Evolutionary conservation across 2,888 invertebrate genomes (phyloP).

Genomic region (Raillietiella orientalis): DNA sequence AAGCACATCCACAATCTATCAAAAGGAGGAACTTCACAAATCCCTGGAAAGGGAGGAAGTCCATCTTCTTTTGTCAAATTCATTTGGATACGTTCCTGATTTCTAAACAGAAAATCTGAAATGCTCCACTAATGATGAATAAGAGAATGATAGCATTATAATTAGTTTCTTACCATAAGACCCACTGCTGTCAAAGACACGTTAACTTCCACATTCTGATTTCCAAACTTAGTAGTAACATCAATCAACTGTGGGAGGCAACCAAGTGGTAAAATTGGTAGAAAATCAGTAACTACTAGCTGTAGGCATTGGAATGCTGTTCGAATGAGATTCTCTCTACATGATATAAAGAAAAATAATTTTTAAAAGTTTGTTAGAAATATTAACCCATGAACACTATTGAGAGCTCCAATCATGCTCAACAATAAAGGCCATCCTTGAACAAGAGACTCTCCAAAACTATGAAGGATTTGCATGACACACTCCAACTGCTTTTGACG

Average conservation of each 20-base stretch:
- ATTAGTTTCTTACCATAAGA: conserved; percentile 31
- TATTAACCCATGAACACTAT: conserved; percentile 50
- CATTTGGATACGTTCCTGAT: conserved; percentile 45
- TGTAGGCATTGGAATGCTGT: conserved; percentile 88
- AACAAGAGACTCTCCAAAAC: conserved; percentile 60
- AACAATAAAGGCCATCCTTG: conserved; percentile 86
- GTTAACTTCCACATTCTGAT: conserved; percentile 82
- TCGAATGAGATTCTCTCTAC: conserved; percentile 55
- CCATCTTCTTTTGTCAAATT: conserved; percentile 32
- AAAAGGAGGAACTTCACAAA: conserved; percentile 50
- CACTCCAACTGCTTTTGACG: conserved; percentile 79
- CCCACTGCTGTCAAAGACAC: conserved; percentile 90
- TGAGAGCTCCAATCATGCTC: conserved; percentile 78
- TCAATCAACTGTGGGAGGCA: conserved; percentile 68
- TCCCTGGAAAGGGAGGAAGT: conserved; percentile 50
- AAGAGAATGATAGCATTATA: conserved; percentile 3
- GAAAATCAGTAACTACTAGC: conserved; percentile 70
- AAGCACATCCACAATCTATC: conserved; percentile 90
- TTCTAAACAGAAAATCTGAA: conserved; percentile 86
- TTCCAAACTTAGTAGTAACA: conserved; percentile 79
- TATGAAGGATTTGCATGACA: conserved; percentile 66
- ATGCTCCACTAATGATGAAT: conserved; percentile 56
- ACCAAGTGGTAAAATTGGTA: conserved; percentile 65
- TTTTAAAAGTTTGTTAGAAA: conserved; percentile 8
- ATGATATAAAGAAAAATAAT: conserved; percentile 8